phyloP scores from a whole-genome alignment of 2,113 vertebrate species.

The Pan paniscus region DNA sequence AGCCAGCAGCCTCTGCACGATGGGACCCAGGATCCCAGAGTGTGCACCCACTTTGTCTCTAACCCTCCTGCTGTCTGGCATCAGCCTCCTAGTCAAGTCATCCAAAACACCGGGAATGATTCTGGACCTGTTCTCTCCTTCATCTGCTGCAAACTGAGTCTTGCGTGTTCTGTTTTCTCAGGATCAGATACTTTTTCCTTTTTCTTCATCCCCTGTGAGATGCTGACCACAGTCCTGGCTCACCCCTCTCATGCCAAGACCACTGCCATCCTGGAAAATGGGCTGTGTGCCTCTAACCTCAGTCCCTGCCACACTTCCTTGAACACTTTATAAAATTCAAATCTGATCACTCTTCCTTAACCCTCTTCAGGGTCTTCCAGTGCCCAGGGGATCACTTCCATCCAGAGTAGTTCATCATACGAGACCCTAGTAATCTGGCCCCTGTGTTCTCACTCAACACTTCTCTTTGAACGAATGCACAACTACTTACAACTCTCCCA shows the following conservation, averaged over 20 bases:
- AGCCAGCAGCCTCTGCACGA: rapidly evolving
- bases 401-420: not conserved
- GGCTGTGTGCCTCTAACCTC: not conserved
- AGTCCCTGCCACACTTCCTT: not conserved
- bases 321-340: not conserved
- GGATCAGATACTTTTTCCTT: not conserved
- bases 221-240: not conserved
- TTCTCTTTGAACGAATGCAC: not conserved
- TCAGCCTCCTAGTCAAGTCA: not conserved
- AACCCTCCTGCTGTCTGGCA: not conserved
- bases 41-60: not conserved
- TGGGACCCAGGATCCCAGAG: not conserved
- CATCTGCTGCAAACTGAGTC: not conserved
- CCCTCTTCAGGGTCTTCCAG: not conserved
- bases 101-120: not conserved
- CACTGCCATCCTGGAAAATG: not conserved
- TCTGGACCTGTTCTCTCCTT: not conserved
- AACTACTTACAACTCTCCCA: not conserved
- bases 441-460: not conserved
- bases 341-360: not conserved
- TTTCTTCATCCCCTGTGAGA: too few relatives aligned
- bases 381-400: not conserved
- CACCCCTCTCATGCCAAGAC: not conserved
- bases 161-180: not conserved
- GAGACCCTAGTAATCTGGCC: not conserved